Base-by-base conservation (phyloP, 2,888 invertebrate genomes). In the Orthosia cruda region DNA sequence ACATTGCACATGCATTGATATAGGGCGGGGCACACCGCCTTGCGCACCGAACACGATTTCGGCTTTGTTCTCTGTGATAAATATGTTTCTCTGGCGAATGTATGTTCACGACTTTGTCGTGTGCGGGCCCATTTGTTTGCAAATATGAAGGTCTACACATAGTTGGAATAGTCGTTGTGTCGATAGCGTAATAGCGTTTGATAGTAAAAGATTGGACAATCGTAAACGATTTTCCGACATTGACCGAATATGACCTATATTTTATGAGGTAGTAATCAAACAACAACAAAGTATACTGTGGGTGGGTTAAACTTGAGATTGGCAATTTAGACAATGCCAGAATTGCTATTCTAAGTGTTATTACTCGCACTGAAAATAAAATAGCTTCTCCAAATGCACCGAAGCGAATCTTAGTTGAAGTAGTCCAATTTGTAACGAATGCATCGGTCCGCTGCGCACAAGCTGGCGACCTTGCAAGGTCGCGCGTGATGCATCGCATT, bases 401-500 rank as follows among this genome's bases (percentile, higher is more conserved):
- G 71, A 59, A 62, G 77, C 85, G 77, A 71, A 70, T 84, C 63
- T 84, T 71, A 54, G 71, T 70, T 74, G 50, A 64, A 70, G 72
- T 71, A 65, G 72, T 86, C 69, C 81, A 80, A 88, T 86, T 84
- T 74, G 77, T 77, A 78, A 81, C 71, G 80, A 78, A 77, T 82
- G 76, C 77, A 78, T 70, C 80, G 87, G 74, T 78, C 77, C 57
- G 76, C 68, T 81, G 84, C 86, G 81, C 85, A 87, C 80, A 70
- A 76, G 81, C 79, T 61, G 66, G 71, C 84, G 91, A 90, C 91
- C 91, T 91, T 89, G 91, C 91, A 91, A 90, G 91, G 91, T 91
- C 91, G 86, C 74, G 76, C 76, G 77, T 77, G 78, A 86, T 84
- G 77, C 74, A 77, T 77, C 65, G 66, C 70, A 20, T 74, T 76